Evolutionary conservation across 2,888 invertebrate genomes (phyloP).

Genomic region (Bembecia ichneumoniformis): DNA sequence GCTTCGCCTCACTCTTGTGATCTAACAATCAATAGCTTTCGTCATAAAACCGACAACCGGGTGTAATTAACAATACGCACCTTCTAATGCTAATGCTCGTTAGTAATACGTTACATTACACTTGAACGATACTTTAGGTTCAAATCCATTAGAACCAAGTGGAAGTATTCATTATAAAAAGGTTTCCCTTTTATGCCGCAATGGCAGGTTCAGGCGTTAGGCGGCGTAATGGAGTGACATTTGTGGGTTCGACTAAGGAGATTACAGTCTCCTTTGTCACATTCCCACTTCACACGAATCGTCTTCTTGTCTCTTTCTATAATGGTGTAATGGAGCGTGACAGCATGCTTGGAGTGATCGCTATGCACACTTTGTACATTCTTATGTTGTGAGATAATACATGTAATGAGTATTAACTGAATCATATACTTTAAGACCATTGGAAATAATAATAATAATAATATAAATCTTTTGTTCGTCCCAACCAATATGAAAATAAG

Average conservation of each 20-base stretch:
- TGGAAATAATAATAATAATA: too few species aligned
- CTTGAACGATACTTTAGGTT: not conserved
- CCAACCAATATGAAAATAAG: too few species aligned
- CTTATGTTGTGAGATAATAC: too few species aligned
- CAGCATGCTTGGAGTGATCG: not conserved
- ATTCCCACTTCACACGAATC: not conserved
- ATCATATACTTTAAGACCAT: too few species aligned
- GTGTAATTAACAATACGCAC: too few species aligned
- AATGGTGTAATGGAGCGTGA: slow-evolving; percentile 1
- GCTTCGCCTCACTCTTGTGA: too few species aligned
- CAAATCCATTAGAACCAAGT: not conserved
- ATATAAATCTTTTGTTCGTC: too few species aligned
- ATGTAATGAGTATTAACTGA: too few species aligned
- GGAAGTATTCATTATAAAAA: slow-evolving; percentile 13
- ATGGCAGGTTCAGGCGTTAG: slow-evolving; percentile 15
- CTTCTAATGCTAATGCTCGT: too few species aligned
- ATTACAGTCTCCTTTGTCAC: slow-evolving; percentile 12
- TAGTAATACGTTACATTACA: not conserved
- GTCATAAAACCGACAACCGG: too few species aligned
- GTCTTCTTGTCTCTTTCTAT: slow-evolving; percentile 1
- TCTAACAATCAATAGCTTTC: too few species aligned
- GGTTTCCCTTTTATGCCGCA: slow-evolving; percentile 18
- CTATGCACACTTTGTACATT: not conserved
- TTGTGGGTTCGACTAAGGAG: slow-evolving; percentile 21
- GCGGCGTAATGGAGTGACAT: slow-evolving; percentile 23